A percentile compares a stretch with the other conserved stretches of the same genome.
phyloP scores from a whole-genome alignment of 2,113 vertebrate species.

The Andinoacara biseriatus region DNA sequence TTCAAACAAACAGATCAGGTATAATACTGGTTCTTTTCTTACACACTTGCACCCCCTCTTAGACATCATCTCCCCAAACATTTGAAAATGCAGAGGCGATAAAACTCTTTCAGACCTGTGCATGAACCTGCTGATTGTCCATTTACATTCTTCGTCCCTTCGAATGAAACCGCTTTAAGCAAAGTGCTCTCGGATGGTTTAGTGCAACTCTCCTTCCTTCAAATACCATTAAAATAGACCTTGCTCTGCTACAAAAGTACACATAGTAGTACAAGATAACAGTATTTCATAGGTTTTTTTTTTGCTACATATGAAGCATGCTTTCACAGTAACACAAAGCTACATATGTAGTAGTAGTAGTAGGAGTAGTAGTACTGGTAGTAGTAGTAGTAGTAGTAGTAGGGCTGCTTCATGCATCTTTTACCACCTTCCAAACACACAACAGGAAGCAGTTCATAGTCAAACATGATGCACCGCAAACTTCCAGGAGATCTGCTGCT shows the following conservation, averaged over 20 bases:
- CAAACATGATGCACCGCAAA: not conserved
- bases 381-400: not conserved
- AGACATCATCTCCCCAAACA: not conserved
- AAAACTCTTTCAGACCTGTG: not conserved
- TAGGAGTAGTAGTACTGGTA: not conserved
- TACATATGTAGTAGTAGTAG: slow-evolving; percentile 47
- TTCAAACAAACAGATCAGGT: not conserved
- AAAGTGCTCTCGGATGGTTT: slow-evolving; percentile 24
- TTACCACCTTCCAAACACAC: not conserved
- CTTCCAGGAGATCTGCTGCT: slow-evolving; percentile 22
- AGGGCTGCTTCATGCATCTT: slow-evolving; percentile 55
- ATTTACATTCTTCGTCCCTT: not conserved
- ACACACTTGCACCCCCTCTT: not conserved
- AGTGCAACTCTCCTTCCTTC: slow-evolving; percentile 59
- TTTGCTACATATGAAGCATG: slow-evolving; percentile 70
- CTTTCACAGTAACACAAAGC: slow-evolving; percentile 62
- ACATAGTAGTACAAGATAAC: slow-evolving; percentile 57
- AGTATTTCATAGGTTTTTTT: slow-evolving; percentile 43
- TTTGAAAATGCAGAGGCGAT: not conserved
- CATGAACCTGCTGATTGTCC: slow-evolving; percentile 55
- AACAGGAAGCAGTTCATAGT: not conserved
- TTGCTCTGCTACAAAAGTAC: slow-evolving; percentile 66
- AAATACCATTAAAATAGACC: slow-evolving; percentile 48
- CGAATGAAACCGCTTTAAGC: not conserved
- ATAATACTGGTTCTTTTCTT: not conserved